Base-by-base conservation (phyloP, 1,140 invertebrate genomes). In the Planococcus citri region DNA sequence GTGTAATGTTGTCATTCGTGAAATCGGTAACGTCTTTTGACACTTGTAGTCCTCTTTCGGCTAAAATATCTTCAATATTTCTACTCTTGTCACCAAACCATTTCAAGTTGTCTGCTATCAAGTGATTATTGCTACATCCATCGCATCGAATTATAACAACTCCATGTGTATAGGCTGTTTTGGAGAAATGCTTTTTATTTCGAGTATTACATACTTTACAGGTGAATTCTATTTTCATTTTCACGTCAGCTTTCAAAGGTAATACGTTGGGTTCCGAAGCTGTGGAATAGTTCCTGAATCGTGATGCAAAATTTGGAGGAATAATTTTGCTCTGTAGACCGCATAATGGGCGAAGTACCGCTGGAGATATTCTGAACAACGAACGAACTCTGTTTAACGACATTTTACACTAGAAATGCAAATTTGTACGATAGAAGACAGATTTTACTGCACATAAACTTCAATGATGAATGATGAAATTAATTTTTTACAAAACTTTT, bases 71-170 rank as follows among this genome's bases (percentile, higher is more conserved):
- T 80, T 95, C 92, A 74, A 95, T 90, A 76, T 95, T 95, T 73
- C 82, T 86, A 12, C 84, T 84, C 29, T 6, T 12, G 75, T 92
- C 85, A 0, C 83, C 79, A 78, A 95, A 95, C 92, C 92, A 95
- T 60, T 89, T 89, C 3, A 95, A 81, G 79, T 96, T 94, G 76
- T 96, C 93, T 1, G 94, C 92, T 70, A 96, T 94, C 14, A 96
- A 79, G 79, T 96, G 93, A 77, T 91, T 87, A 76, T 91, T 94
- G 69, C 85, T 78, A 75, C 94, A 96, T 3, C 87, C 87, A 67
- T 87, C 83, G 79, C 94, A 96, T 61, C 82, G 85, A 0, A 95
- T 88, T 72, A 96, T 93, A 0, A 95, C 90, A 25, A 96, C 85
- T 33, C 93, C 93, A 75, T 88, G 87, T 41, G 87, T 80, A 75